Percentiles rank a stretch among this genome's conserved stretches.
Evolutionary conservation across 2,797 vertebrate species (phyloP).

Genomic region (Myiothlypis chrysogaster): DNA sequence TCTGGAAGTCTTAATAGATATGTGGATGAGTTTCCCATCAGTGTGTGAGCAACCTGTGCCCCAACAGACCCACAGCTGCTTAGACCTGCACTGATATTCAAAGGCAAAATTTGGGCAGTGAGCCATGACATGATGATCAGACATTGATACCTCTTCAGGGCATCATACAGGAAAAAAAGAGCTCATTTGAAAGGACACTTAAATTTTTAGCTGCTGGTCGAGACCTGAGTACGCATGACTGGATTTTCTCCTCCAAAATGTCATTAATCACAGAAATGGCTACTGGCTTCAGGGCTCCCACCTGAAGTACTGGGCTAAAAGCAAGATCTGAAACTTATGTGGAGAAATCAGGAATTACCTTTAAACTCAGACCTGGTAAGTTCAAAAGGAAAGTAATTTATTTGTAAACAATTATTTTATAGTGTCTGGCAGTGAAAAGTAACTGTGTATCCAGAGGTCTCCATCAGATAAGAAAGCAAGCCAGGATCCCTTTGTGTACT

Average conservation of each 20-base stretch:
- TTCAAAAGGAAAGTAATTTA: not conserved
- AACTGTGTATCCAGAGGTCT: not conserved
- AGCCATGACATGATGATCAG: not conserved
- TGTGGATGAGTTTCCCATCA: not conserved
- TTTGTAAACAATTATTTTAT: not conserved
- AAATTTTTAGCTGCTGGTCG: not conserved
- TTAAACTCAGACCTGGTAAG: not conserved
- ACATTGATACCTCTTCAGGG: rapidly evolving
- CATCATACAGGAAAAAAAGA: not conserved
- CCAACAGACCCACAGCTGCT: not conserved
- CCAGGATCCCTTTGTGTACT: not conserved
- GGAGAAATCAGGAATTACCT: not conserved
- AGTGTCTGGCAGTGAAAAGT: not conserved
- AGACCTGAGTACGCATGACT: not conserved
- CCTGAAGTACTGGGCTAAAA: not conserved
- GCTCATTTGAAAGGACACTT: not conserved
- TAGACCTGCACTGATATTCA: not conserved
- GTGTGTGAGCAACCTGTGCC: not conserved
- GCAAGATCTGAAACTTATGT: not conserved
- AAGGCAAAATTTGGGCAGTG: not conserved
- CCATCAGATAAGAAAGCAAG: not conserved
- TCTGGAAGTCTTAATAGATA: not conserved
- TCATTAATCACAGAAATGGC: not conserved
- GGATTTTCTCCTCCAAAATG: not conserved
- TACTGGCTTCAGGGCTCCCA: not conserved